Conservation (phyloP, 1,140 invertebrate genomes). For the Eumeta japonica region DNA sequence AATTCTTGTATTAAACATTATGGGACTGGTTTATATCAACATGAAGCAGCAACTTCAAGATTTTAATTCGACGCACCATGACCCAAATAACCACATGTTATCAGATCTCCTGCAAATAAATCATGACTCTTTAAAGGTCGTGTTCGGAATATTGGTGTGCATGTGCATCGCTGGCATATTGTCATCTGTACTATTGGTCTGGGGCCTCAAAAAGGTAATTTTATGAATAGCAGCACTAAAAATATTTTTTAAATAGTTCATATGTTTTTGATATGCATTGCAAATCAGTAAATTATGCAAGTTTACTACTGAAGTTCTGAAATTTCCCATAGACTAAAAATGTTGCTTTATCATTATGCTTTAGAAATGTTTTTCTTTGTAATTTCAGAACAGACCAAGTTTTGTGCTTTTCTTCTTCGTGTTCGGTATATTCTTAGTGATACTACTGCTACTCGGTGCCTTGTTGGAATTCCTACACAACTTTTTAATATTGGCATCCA, state of each 20-base stretch:
- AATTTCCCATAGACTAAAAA: background rate
- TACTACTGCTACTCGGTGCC: constrained; percentile 9
- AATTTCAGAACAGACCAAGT: constrained; percentile 14
- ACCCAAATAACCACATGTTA: too few species aligned
- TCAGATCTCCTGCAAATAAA: too few species aligned
- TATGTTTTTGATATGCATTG: too few species aligned
- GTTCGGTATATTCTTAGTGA: constrained; percentile 10
- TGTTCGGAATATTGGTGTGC: too few species aligned
- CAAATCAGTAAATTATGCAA: constrained; percentile 4
- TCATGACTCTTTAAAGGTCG: too few species aligned
- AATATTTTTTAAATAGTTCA: too few species aligned
- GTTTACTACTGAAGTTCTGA: constrained; percentile 5
- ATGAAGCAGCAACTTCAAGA: too few species aligned
- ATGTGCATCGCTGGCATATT: too few species aligned
- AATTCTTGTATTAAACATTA: too few species aligned
- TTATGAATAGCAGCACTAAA: constrained; percentile 6
- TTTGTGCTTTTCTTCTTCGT: constrained; percentile 14
- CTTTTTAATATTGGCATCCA: constrained; percentile 4
- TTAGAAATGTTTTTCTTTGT: background rate
- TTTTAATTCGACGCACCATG: too few species aligned
- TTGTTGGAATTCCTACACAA: constrained; percentile 11
- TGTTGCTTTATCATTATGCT: background rate
- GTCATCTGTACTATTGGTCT: constrained; percentile 6
- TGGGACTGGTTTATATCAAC: too few species aligned
- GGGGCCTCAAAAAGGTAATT: constrained; percentile 10